phyloP scores from a whole-genome alignment of 2,888 invertebrate species.

The Troilus luridus region DNA sequence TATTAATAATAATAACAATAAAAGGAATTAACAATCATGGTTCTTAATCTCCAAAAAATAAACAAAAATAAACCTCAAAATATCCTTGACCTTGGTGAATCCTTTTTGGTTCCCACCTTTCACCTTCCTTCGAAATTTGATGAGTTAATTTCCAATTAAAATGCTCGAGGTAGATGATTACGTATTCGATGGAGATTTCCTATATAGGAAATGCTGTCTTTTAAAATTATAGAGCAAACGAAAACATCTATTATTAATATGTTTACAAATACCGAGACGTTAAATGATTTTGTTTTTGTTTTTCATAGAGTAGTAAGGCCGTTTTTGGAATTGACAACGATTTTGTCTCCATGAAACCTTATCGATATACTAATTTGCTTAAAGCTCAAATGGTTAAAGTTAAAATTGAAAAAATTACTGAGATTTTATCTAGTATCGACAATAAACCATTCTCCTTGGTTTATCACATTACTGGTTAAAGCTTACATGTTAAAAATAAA shows the following conservation, averaged over 20 bases:
- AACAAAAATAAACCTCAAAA: neutral
- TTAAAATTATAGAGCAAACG: neutral
- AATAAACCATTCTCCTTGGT: no score
- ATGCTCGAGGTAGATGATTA: neutral
- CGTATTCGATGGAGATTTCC: neutral
- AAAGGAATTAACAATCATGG: neutral
- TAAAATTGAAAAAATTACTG: no score
- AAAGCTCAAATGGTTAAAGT: no score
- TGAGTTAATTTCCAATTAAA: conserved; percentile 31
- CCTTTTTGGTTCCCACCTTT: neutral
- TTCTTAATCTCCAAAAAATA: neutral
- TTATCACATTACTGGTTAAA: no score
- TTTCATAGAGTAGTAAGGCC: no score
- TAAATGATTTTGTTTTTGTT: no score
- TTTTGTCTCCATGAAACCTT: no score
- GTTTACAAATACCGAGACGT: neutral
- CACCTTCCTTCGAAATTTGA: neutral
- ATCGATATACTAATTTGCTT: no score
- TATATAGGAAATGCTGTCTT: neutral
- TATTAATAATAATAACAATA: no score
- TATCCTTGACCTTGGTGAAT: conserved; percentile 21
- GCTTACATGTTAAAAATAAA: no score
- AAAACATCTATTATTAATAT: neutral
- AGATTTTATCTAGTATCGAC: no score
- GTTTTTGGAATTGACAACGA: no score